A percentile compares a stretch with the other conserved stretches of the same genome.
Conservation (phyloP, 2,797 vertebrate genomes). For the Hippoglossus hippoglossus region DNA sequence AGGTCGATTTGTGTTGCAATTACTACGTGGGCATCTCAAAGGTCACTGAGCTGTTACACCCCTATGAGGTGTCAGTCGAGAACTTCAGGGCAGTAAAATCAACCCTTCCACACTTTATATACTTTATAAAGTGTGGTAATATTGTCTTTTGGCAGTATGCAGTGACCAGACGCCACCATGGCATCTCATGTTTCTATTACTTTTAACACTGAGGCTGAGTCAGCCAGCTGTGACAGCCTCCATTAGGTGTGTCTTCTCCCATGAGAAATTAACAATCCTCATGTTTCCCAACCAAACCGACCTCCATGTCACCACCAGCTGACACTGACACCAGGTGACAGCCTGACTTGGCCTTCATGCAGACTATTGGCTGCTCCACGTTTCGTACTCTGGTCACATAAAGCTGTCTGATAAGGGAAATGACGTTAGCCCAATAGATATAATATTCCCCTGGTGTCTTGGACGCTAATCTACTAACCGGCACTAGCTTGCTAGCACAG, state of each 20-base stretch:
- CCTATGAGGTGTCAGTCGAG: not conserved
- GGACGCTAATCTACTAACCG: not conserved
- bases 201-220: too few relatives aligned
- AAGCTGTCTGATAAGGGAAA: not conserved
- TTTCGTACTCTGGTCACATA: not conserved
- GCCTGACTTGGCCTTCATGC: not conserved
- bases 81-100: not conserved
- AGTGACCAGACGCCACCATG: too few relatives aligned
- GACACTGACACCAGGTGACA: conserved; percentile 24
- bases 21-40: too few relatives aligned
- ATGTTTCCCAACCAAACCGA: conserved; percentile 3
- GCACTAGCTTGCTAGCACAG: not conserved
- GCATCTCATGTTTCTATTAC: not conserved
- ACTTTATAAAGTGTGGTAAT: too few relatives aligned
- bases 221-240: too few relatives aligned
- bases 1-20: too few relatives aligned
- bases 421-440: not conserved
- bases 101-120: not conserved
- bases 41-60: not conserved
- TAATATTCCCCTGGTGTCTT: not conserved
- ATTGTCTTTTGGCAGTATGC: not conserved
- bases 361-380: not conserved
- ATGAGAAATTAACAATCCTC: not conserved
- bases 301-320: conserved; percentile 46
- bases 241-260: not conserved